Base-by-base conservation (phyloP, 2,888 invertebrate species). In the Drosophila aldrichi region DNA sequence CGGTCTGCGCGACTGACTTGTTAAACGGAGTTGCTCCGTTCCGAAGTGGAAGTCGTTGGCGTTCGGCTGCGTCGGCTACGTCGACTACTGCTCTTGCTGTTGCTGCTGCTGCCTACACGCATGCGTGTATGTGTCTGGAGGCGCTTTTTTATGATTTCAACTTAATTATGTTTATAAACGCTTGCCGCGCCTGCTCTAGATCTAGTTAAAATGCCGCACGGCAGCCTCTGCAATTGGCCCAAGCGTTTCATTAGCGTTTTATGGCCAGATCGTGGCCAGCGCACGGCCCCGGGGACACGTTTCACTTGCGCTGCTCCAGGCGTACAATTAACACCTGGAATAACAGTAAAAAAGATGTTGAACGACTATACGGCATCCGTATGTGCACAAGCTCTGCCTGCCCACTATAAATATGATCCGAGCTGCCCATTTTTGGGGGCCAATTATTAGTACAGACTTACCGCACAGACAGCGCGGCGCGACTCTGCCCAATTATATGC, bases 101-200 rank as follows among this genome's bases (percentile, higher is more conserved):
- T 51, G 20, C 38, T 71, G 69, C 51, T 67, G 57, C 44, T 72
- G 62, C 77, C 65, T 80, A 66, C 74, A 81, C 89, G 87, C 88
- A 82, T 81, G 86, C 84, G 84, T 65, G 65, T 64, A 57, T 65
- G n/a, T 61, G 64, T 64, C 84, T 79, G 61, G 65, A 77, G 84
- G 86, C 82, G 64, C 65, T 79, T 74, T 82, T 86, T 89, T 89
- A 87, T 85, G 89, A 87, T 87, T 82, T 69, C 88, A 87, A 89
- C 86, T 87, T 87, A 87, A 87, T 87, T 87, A 87, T 89, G 81
- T 76, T 82, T 80, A 81, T 87, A 86, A 82, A 78, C 74, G 78
- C 76, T 72, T 56, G 44, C 63, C 66, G 49, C 20, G 46, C 43
- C 55, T 63, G 80, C 75, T 82, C 81, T 77, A 82, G 72, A 68